phyloP scores from a whole-genome alignment of 1,140 invertebrate genomes.

The Anastatus disparis region DNA sequence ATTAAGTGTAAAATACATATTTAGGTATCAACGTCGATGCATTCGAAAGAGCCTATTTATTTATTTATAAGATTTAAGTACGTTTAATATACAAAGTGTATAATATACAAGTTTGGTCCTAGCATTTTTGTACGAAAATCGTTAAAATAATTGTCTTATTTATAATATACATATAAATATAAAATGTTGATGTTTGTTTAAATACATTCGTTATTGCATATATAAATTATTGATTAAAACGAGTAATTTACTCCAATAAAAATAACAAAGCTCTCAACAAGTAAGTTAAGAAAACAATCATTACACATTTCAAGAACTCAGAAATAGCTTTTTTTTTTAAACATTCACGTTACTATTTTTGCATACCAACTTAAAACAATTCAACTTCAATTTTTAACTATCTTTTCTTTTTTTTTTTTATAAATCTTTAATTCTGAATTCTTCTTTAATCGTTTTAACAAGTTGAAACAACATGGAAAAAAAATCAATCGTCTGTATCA shows the following conservation, averaged over 20 bases:
- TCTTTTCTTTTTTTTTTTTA: neutral
- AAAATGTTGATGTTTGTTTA: slow-evolving; percentile 20
- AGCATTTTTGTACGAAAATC: slow-evolving; percentile 32
- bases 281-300: neutral
- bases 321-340: neutral
- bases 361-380: too few species aligned
- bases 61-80: slow-evolving; percentile 24
- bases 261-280: neutral
- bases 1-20: slow-evolving; percentile 6
- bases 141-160: slow-evolving; percentile 7
- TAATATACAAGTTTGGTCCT: slow-evolving; percentile 22
- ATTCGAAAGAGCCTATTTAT: slow-evolving; percentile 9
- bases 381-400: too few species aligned
- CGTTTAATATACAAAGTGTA: slow-evolving; percentile 22
- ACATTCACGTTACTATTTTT: too few species aligned
- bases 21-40: neutral
- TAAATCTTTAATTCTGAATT: too few species aligned
- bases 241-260: neutral
- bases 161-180: slow-evolving; percentile 10
- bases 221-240: neutral
- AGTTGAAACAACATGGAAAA: neutral
- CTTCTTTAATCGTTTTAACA: neutral
- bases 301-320: neutral
- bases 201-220: slow-evolving; percentile 14
- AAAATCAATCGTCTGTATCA: slow-evolving; percentile 18